phyloP scores from a whole-genome alignment of 2,888 invertebrate species.

The Caenorhabditis imperialis region DNA sequence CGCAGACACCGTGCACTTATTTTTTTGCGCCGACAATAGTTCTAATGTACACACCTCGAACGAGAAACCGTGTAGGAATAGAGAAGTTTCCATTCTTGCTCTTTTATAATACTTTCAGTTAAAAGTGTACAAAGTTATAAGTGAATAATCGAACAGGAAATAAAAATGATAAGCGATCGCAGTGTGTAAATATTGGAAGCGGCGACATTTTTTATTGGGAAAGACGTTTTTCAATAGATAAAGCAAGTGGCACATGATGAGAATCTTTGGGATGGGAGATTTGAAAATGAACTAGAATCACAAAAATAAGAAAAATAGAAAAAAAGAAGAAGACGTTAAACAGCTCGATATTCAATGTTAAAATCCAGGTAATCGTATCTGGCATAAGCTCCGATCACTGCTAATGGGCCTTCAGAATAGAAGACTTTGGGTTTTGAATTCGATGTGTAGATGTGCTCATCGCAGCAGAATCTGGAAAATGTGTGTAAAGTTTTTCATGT shows the following conservation, averaged over 20 bases:
- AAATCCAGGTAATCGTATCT: constrained; percentile 54
- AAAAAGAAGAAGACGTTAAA: constrained; percentile 1
- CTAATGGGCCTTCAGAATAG: constrained; percentile 26
- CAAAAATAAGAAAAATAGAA: neutral
- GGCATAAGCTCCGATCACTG: constrained; percentile 53
- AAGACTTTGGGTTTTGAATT: constrained; percentile 26
- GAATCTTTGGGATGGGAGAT: constrained; percentile 27
- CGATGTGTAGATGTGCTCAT: constrained; percentile 45
- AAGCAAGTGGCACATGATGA: constrained; percentile 47
- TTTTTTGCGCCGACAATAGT: no score
- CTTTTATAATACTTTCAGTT: no score
- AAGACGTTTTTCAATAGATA: constrained; percentile 7
- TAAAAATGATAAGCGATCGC: no score
- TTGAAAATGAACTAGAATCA: constrained; percentile 3
- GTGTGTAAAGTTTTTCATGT: neutral
- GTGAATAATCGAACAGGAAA: no score
- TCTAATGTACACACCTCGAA: no score
- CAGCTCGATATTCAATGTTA: constrained; percentile 46
- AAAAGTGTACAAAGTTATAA: no score
- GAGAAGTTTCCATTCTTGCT: no score
- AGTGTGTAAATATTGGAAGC: no score
- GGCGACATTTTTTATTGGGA: neutral
- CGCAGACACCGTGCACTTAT: no score
- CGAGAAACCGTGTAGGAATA: no score
- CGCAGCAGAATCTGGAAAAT: constrained; percentile 53